Conservation (phyloP, 1,140 invertebrate genomes). For the Drosophila ambigua region DNA sequence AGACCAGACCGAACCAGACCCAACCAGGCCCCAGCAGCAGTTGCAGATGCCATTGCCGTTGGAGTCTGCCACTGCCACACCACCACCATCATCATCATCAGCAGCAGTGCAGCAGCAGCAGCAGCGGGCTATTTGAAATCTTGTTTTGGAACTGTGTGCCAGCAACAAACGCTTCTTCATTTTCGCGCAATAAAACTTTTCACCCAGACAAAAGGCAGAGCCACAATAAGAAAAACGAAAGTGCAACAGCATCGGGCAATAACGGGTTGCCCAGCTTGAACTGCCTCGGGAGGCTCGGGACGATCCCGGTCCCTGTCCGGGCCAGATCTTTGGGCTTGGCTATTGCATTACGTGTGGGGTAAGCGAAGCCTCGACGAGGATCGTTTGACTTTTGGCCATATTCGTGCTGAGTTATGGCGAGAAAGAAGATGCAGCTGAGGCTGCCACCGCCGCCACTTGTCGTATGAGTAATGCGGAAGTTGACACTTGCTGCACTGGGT, state of each 20-base stretch:
- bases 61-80: no score
- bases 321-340: slow-evolving; percentile 62
- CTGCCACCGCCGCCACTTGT: slow-evolving; percentile 25
- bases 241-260: slow-evolving; percentile 59
- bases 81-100: slow-evolving; percentile 5
- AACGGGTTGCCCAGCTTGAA: slow-evolving; percentile 59
- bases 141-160: slow-evolving; percentile 70
- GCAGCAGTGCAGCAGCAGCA: slow-evolving; percentile 15
- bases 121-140: slow-evolving; percentile 56
- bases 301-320: no score
- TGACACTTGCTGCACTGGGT: slow-evolving; percentile 67
- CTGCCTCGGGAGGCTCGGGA: slow-evolving; percentile 21
- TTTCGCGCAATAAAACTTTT: slow-evolving; percentile 72
- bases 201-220: slow-evolving; percentile 49
- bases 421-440: slow-evolving; percentile 68
- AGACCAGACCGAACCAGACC: slow-evolving; percentile 20
- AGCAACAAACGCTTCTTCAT: slow-evolving; percentile 77
- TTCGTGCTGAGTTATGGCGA: slow-evolving; percentile 73
- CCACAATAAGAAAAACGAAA: slow-evolving; percentile 67
- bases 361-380: slow-evolving; percentile 45
- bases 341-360: slow-evolving; percentile 75
- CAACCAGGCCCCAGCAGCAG: slow-evolving; percentile 40
- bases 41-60: slow-evolving; percentile 44
- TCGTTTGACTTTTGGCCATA: slow-evolving; percentile 81
- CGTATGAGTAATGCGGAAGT: slow-evolving; percentile 81